Evolutionary conservation across 2,797 vertebrate species (phyloP).

Genomic region (Dendrocincla fuliginosa): DNA sequence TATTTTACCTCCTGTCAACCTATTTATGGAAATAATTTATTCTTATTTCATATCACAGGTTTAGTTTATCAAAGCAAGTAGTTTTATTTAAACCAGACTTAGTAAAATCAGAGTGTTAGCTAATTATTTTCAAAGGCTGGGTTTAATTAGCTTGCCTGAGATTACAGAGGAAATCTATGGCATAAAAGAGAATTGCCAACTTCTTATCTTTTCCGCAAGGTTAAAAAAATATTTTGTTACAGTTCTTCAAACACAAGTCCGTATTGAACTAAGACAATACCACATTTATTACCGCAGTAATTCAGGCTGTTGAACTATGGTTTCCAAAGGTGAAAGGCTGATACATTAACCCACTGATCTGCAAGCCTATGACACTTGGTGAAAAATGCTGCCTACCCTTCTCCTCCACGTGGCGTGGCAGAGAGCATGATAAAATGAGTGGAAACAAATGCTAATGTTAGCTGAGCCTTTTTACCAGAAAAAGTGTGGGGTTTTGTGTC

Average conservation of each 20-base stretch:
- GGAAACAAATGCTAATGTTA: neutral
- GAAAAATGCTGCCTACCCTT: neutral
- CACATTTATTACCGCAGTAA: slow-evolving; percentile 42
- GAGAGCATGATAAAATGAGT: neutral
- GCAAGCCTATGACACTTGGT: neutral
- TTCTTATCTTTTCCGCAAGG: slow-evolving; percentile 42
- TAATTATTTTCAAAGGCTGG: slow-evolving; percentile 27
- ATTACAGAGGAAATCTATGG: neutral
- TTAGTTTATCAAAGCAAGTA: neutral
- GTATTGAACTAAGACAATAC: slow-evolving; percentile 26
- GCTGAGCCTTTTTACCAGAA: slow-evolving; percentile 1
- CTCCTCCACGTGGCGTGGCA: neutral
- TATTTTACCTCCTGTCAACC: neutral
- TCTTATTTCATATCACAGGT: neutral
- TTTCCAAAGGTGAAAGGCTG: slow-evolving; percentile 59
- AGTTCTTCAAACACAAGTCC: slow-evolving; percentile 25
- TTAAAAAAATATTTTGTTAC: slow-evolving; percentile 61
- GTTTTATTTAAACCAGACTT: slow-evolving; percentile 34
- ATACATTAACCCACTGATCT: slow-evolving; percentile 47
- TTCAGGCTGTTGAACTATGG: slow-evolving; percentile 45
- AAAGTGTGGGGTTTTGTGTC: neutral
- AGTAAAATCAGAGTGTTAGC: neutral
- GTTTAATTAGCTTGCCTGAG: slow-evolving; percentile 35
- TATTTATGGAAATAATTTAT: neutral
- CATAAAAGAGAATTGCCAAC: slow-evolving; percentile 29